phyloP scores from a whole-genome alignment of 2,113 vertebrate genomes.

The Thalassoma bifasciatum region DNA sequence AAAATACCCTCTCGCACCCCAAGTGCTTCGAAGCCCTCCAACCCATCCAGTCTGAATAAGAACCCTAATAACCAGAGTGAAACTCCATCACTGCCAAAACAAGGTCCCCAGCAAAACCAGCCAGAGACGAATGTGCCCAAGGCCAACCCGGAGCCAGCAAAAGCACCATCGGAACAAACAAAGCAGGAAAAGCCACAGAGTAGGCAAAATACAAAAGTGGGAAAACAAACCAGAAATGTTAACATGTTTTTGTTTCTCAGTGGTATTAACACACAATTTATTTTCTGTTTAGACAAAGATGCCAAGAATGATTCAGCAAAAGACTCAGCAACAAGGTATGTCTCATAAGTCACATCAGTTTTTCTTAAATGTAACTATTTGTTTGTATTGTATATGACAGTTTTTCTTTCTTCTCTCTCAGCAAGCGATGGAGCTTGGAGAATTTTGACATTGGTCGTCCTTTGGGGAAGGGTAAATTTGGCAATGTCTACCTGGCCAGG shows the following conservation, averaged over 20 bases:
- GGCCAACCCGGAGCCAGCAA: conserved; percentile 60
- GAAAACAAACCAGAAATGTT: neutral
- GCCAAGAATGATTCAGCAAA: conserved; percentile 22
- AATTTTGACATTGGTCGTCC: conserved; percentile 97
- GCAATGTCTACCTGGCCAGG: conserved; percentile 96
- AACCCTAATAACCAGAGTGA: conserved; percentile 50
- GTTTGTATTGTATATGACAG: neutral
- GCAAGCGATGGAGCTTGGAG: conserved; percentile 92
- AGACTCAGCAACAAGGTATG: conserved; percentile 49
- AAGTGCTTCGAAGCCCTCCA: conserved; percentile 24
- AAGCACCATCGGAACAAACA: conserved; percentile 33
- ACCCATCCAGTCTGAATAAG: conserved; percentile 65
- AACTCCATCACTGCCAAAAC: conserved; percentile 51
- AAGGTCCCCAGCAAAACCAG: conserved; percentile 39
- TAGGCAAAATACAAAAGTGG: conserved; percentile 34
- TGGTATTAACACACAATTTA: neutral
- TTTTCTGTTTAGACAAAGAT: conserved; percentile 56
- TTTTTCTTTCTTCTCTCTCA: conserved; percentile 55
- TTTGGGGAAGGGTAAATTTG: conserved; percentile 97
- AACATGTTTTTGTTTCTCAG: neutral
- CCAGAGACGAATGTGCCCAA: conserved; percentile 14
- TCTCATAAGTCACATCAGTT: neutral
- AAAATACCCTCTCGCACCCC: conserved; percentile 58
- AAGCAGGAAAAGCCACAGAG: conserved; percentile 75
- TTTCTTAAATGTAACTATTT: neutral